Percentiles rank a stretch among this genome's conserved stretches.
phyloP scores from a whole-genome alignment of 2,797 vertebrate species.

The Carcharodon carcharias region DNA sequence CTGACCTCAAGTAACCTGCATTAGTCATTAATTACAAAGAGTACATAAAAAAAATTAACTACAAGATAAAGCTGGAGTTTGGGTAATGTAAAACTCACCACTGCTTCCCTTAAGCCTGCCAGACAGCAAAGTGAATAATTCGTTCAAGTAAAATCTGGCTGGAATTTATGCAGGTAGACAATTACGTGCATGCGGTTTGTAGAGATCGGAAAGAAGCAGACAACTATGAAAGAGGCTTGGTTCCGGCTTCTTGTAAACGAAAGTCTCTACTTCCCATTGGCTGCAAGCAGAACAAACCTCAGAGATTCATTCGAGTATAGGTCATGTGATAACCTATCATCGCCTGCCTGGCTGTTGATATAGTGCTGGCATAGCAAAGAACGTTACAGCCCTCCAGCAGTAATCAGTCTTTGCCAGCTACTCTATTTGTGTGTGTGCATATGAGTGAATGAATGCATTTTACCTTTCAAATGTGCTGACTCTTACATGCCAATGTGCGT shows the following conservation, averaged over 20 bases:
- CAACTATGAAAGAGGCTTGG: slow-evolving; percentile 10
- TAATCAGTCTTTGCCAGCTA: slow-evolving; percentile 29
- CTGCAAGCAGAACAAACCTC: slow-evolving; percentile 4
- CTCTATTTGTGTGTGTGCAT: slow-evolving; percentile 18
- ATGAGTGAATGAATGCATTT: slow-evolving; percentile 33
- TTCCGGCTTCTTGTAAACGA: slow-evolving; percentile 5
- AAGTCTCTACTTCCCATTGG: slow-evolving; percentile 20
- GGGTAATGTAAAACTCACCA: slow-evolving; percentile 25
- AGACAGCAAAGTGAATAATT: not conserved
- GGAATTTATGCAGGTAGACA: slow-evolving; percentile 21
- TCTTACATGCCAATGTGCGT: not conserved
- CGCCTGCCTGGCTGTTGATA: slow-evolving; percentile 12
- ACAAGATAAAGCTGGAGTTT: not conserved
- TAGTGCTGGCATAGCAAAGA: slow-evolving; percentile 26
- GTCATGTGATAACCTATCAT: slow-evolving; percentile 34
- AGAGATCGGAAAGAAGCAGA: slow-evolving; percentile 7
- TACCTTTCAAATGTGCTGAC: slow-evolving; percentile 31
- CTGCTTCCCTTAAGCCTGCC: not conserved
- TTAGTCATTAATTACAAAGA: slow-evolving; percentile 33
- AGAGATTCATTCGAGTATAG: not conserved
- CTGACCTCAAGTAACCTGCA: not conserved
- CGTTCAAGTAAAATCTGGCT: slow-evolving; percentile 30
- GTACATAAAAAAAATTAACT: slow-evolving; percentile 33
- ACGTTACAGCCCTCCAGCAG: slow-evolving; percentile 30
- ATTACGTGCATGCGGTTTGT: slow-evolving; percentile 9